Evolutionary conservation across 2,888 invertebrate genomes (phyloP).

Genomic region (Megamerina dolium): DNA sequence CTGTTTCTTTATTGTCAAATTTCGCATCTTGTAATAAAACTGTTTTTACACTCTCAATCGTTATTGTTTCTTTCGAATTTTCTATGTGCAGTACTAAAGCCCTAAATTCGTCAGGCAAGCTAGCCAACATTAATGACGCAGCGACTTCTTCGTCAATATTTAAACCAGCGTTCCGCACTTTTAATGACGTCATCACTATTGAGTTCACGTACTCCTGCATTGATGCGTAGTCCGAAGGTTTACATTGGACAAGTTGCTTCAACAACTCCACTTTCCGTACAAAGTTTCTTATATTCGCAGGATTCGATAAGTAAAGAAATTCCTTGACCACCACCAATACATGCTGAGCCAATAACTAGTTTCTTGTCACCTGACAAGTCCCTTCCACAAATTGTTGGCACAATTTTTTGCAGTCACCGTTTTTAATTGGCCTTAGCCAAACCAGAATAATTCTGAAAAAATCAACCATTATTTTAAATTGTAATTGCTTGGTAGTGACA

Average conservation of each 20-base stretch:
- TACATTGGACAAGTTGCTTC: conserved; percentile 10
- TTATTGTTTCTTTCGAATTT: conserved; percentile 16
- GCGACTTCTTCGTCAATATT: conserved; percentile 14
- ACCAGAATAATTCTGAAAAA: no score
- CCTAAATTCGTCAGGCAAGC: conserved; percentile 15
- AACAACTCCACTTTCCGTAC: conserved; percentile 10
- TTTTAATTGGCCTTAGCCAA: no score
- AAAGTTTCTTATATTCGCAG: no score
- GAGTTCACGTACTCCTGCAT: no score
- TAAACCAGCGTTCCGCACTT: conserved; percentile 9
- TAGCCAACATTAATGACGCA: conserved; percentile 18
- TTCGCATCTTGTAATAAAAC: conserved; percentile 16
- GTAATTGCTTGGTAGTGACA: no score
- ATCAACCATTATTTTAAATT: no score
- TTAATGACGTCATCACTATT: conserved; percentile 11
- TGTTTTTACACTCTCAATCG: conserved; percentile 15
- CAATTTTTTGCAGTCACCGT: no score
- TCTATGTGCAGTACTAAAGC: conserved; percentile 17
- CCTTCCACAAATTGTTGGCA: no score
- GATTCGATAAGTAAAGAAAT: no score
- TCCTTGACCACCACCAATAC: no score
- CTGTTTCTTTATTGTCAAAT: conserved; percentile 7
- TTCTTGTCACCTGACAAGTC: no score
- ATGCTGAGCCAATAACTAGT: no score
- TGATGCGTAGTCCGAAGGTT: conserved; percentile 6